Conservation (phyloP, 2,888 invertebrate genomes). For the Papilio gigon region DNA sequence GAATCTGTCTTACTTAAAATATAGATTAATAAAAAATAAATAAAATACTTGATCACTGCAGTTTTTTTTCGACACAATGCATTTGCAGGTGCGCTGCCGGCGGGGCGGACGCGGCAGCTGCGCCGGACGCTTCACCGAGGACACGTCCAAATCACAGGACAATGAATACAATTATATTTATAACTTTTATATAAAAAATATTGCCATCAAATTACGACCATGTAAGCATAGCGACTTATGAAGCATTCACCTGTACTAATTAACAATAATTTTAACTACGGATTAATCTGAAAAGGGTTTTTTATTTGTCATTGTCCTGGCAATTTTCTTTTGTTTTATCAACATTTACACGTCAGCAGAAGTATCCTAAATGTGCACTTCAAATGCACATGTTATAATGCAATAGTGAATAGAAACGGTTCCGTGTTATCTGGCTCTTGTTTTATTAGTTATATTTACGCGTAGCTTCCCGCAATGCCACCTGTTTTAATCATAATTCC, state of each 20-base stretch:
- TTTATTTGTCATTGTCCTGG: neutral
- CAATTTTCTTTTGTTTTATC: neutral
- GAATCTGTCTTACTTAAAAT: no score
- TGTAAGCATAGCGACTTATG: no score
- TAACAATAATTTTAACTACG: no score
- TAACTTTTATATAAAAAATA: neutral
- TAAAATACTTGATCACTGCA: neutral
- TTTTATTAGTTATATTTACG: constrained; percentile 5
- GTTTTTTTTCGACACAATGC: neutral
- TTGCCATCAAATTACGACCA: neutral
- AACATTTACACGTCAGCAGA: neutral
- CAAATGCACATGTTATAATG: neutral
- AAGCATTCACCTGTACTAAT: no score
- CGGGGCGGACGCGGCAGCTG: constrained; percentile 48
- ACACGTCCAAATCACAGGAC: neutral
- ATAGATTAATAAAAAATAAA: neutral
- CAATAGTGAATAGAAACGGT: constrained; percentile 2
- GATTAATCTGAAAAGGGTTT: no score
- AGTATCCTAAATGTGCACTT: neutral
- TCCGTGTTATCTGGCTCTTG: neutral
- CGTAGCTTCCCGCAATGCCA: constrained; percentile 1
- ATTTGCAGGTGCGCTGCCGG: constrained; percentile 35
- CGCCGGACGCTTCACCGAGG: constrained; percentile 30
- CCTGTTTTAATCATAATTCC: constrained; percentile 18
- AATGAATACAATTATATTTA: neutral